A percentile compares a stretch with the other conserved stretches of the same genome.
These are phyloP conservation scores for Atta colombica DNA, from an alignment of 1,140 invertebrate genomes.

Conservation along the genomic window DNA sequence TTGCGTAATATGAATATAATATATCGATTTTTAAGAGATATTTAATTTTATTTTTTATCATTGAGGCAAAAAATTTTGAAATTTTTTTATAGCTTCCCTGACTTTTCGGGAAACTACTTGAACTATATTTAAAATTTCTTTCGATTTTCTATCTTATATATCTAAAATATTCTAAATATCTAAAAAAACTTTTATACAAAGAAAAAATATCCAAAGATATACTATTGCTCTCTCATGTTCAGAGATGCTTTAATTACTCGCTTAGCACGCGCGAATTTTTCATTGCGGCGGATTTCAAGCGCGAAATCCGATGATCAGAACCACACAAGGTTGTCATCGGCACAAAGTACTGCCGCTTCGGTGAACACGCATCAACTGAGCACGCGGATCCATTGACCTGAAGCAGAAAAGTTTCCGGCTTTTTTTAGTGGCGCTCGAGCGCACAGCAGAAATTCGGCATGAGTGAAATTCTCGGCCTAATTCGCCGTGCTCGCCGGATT, in stretches of 20 bases:
- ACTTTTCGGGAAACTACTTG: background rate
- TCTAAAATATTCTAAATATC: background rate
- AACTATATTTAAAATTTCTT: background rate
- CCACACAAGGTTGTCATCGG: slow-evolving; percentile 48
- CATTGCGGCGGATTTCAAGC: slow-evolving; percentile 38
- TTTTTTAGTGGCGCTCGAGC: slow-evolving; percentile 14
- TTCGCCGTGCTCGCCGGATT: slow-evolving; percentile 20
- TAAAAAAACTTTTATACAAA: background rate
- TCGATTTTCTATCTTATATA: background rate
- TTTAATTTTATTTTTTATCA: slow-evolving; percentile 16
- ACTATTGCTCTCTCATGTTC: background rate
- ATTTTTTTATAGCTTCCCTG: background rate
- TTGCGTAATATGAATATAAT: background rate
- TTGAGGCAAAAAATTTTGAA: background rate
- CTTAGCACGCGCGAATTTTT: slow-evolving; percentile 29
- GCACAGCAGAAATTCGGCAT: slow-evolving; percentile 21
- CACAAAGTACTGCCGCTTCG: slow-evolving; percentile 46
- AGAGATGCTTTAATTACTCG: slow-evolving; percentile 38
- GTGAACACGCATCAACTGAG: slow-evolving; percentile 40
- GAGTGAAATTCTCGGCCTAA: slow-evolving; percentile 33
- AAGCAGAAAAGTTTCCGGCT: slow-evolving; percentile 53
- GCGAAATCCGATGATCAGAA: slow-evolving; percentile 30
- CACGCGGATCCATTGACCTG: slow-evolving; percentile 36
- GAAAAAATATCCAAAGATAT: background rate
- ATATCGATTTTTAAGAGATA: background rate